A percentile compares a stretch with the other conserved stretches of the same genome.
Conservation (phyloP, 2,888 invertebrate genomes). For the Morpho helenor region DNA sequence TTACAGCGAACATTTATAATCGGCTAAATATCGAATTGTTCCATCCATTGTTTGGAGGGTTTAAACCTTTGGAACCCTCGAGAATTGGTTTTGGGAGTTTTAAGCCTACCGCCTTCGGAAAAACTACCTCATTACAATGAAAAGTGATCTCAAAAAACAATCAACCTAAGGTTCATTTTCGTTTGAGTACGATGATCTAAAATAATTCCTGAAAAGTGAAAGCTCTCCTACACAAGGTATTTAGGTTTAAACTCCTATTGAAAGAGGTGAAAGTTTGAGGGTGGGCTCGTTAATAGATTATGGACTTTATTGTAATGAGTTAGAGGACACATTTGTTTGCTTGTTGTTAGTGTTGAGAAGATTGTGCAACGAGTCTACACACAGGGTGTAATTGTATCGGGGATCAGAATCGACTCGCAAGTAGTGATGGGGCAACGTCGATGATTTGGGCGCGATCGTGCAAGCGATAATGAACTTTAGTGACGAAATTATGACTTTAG, state of each 20-base stretch:
- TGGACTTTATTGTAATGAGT: constrained; percentile 35
- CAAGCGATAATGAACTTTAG: constrained; percentile 41
- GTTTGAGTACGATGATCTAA: constrained; percentile 31
- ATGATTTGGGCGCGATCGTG: constrained; percentile 25
- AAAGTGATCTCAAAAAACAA: constrained; percentile 42
- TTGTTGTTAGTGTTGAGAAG: constrained; percentile 57
- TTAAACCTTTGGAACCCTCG: constrained; percentile 62
- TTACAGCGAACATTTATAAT: constrained; percentile 70
- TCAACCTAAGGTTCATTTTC: constrained; percentile 43
- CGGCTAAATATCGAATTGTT: constrained; percentile 78
- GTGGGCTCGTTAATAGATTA: constrained; percentile 34
- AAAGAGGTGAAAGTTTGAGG: constrained; percentile 77
- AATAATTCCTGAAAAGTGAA: constrained; percentile 79
- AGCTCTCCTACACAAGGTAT: constrained; percentile 76
- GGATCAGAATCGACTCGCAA: constrained; percentile 64
- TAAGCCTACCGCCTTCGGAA: constrained; percentile 72
- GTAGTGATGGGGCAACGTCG: constrained; percentile 50
- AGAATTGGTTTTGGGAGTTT: constrained; percentile 75
- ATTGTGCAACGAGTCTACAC: constrained; percentile 74
- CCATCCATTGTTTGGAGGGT: constrained; percentile 71
- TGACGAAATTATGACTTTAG: not conserved
- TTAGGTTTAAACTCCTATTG: constrained; percentile 78
- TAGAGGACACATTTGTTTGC: constrained; percentile 43
- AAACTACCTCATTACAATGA: constrained; percentile 38
- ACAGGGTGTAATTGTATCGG: constrained; percentile 76